Evolutionary conservation across 2,113 vertebrate genomes (phyloP).

Genomic region (Candoia aspera): DNA sequence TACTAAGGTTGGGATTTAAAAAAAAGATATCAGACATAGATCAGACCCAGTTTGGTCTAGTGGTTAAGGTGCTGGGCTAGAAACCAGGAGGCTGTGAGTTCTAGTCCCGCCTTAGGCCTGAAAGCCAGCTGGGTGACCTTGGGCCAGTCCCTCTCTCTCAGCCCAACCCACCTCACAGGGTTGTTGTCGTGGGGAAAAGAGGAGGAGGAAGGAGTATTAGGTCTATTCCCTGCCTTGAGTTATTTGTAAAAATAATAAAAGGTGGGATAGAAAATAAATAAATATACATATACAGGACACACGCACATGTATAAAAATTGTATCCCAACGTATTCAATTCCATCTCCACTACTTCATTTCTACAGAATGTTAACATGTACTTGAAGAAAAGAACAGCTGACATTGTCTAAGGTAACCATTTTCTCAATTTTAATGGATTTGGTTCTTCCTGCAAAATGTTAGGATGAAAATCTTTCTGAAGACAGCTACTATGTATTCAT

Average conservation of each 20-base stretch:
- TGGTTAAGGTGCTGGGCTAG: no score
- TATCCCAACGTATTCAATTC: neutral
- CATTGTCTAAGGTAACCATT: constrained; percentile 21
- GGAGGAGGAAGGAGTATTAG: no score
- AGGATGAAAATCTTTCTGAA: neutral
- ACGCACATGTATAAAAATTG: neutral
- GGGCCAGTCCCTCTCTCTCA: no score
- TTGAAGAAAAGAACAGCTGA: constrained; percentile 51
- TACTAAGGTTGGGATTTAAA: neutral
- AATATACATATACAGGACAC: neutral
- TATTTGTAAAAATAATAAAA: no score
- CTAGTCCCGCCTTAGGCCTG: no score
- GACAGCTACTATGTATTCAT: constrained; percentile 38
- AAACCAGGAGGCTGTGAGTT: no score
- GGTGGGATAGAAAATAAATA: no score
- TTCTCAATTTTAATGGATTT: constrained; percentile 49
- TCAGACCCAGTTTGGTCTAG: neutral
- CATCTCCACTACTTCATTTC: neutral
- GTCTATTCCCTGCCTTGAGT: no score
- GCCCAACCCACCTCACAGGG: no score
- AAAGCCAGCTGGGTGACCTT: no score
- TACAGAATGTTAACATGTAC: constrained; percentile 23
- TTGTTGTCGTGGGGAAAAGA: no score
- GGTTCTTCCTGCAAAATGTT: neutral
- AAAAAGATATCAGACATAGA: constrained; percentile 38